Evolutionary conservation across 2,888 invertebrate species (phyloP), one percentile per base, ranked within the genome.

Genomic region (Exephanes ischioxanthus): DNA sequence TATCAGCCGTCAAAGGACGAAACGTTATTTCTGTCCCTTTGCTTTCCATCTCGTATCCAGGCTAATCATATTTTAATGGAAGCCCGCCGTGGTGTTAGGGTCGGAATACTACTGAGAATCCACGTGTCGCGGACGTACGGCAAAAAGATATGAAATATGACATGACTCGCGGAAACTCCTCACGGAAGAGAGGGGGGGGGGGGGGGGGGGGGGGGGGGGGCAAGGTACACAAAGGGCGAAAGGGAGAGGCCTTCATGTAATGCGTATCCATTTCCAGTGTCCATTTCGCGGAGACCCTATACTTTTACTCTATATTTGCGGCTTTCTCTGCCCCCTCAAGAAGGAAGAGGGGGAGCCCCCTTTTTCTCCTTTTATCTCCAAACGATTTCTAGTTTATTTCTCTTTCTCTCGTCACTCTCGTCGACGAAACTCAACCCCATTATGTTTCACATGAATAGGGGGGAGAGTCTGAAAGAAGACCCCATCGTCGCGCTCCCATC

Each of bases 251-350:
- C 55, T 48, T 48, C 61, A 73, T 70, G 86, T 83, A 87, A 88
- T 88, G 84, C 76, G 73, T 87, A 80, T 84, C 86, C 85, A 87
- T 87, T 88, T 88, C 82, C 86, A 86, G 80, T 87, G 87, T 87
- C 85, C 88, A 85, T 88, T 88, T 83, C 81, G 75, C 72, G 76
- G 77, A 79, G 26, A 19, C 71, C 58, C 71, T 58, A 70, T 48
- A 30, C 30, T 70, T 61, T 41, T 53, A 26, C 26, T 30, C 26
- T 68, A 5, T 68, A 33, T 14, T 37, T 33, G 33, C 51, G 63
- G 14, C 48, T 61, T 30, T 9, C 33, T 61, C 45, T 79, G 1
- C 41, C 11, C 41, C 41, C 41, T 3, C 41, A 9, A 41, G 41
- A 41, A 41, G 11, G 9, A 3, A 9, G 41, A 9, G 41, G 3